Evolutionary conservation across 2,113 vertebrate species (phyloP), one percentile per base, ranked within the genome.

Genomic region (Psettodes erumei): DNA sequence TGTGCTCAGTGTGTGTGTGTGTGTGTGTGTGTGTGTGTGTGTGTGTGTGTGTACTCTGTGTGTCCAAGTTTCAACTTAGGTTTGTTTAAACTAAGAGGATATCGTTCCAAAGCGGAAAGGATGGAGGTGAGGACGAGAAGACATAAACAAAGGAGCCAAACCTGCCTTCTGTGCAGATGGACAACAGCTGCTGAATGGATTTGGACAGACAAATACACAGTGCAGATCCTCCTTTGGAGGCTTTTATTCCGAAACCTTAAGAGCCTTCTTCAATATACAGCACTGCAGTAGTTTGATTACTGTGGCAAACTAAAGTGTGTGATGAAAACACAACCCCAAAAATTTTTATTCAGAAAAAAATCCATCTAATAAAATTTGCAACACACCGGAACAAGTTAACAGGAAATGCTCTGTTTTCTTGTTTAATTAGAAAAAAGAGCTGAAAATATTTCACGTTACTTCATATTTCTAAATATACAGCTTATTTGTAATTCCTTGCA

Each of bases 111-210:
- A 47, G 38, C 54, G 48, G 50, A 32, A 37, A 61, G 53, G 71
- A 76, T 58, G 56, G 50, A 75, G 47, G 70, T 64, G 64, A n/a
- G 68, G 51, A 73, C 2, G 25, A 82, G 40, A 43, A 64, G 53
- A 85, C 71, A 60, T 86, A 86, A 89, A 88, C 87, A 80, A 45
- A 81, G 58, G 32, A 67, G 62, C 38, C 1, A 4, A 75, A 71
- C 19, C 42, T 32, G 51, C 28, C 7, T 23, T 19, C 30, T 56
- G 65, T n/a, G 23, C 71, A 69, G 65, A 63, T 62, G 75, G 68
- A 76, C 51, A 28, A 38, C 81, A 84, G 77, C 85, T 83, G 85
- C 64, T 27, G 19, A 37, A 8, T 6, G 25, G 12, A 59, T 43
- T 58, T 0, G 55, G 28, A 75, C 63, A 45, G 53, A 78, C 45